Percentiles rank a stretch among this genome's conserved stretches.
Evolutionary conservation across 1,140 invertebrate species (phyloP).

Genomic region (Tetramorium simillimum): DNA sequence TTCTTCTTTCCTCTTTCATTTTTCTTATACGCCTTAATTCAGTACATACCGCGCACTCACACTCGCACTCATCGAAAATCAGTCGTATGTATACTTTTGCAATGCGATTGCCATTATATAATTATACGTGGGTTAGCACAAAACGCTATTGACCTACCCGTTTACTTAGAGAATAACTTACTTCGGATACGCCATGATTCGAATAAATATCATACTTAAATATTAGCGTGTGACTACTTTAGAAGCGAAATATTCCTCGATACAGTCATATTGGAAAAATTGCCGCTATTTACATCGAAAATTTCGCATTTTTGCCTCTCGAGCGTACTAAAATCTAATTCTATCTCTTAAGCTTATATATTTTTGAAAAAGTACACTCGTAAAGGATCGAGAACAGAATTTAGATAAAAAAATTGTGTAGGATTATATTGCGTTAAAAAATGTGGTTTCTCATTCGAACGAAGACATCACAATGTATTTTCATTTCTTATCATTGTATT

Average conservation of each 20-base stretch:
- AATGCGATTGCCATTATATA: slow-evolving; percentile 56
- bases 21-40: slow-evolving; percentile 44
- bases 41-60: slow-evolving; percentile 46
- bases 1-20: slow-evolving; percentile 30
- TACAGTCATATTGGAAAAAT: slow-evolving; percentile 58
- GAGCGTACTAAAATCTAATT: slow-evolving; percentile 53
- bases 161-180: slow-evolving; percentile 62
- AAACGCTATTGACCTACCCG: slow-evolving; percentile 51
- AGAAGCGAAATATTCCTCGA: slow-evolving; percentile 59
- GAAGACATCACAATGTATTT: slow-evolving; percentile 29
- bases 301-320: slow-evolving; percentile 50
- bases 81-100: slow-evolving; percentile 59
- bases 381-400: slow-evolving; percentile 43
- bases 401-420: slow-evolving; percentile 53
- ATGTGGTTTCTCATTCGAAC: slow-evolving; percentile 56
- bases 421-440: slow-evolving; percentile 55
- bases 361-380: slow-evolving; percentile 59
- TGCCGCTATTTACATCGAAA: slow-evolving; percentile 62
- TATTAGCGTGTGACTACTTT: slow-evolving; percentile 58
- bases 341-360: slow-evolving; percentile 61
- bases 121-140: slow-evolving; percentile 53
- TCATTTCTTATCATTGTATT: neutral
- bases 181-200: slow-evolving; percentile 61
- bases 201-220: slow-evolving; percentile 62
- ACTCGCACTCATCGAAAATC: slow-evolving; percentile 54